These are phyloP conservation scores for Amblyjoppa fuscipennis DNA, from an alignment of 2,888 invertebrate species.

Conservation along the genomic window DNA sequence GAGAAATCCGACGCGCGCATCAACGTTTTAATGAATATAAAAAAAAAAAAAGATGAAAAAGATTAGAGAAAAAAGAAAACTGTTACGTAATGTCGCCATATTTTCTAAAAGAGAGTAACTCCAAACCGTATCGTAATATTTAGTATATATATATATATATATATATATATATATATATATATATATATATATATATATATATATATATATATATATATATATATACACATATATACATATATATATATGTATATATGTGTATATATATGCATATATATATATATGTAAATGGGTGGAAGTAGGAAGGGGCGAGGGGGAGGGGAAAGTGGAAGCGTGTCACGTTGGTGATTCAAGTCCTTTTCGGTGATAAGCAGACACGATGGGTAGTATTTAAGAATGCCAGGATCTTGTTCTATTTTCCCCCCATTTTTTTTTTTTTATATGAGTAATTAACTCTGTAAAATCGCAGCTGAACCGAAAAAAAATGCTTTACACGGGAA, in stretches of 20 bases:
- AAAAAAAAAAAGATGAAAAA: not conserved
- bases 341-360: slow-evolving; percentile 13
- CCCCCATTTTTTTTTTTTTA: not conserved
- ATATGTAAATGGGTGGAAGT: slow-evolving; percentile 37
- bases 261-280: slow-evolving; percentile 32
- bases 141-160: slow-evolving; percentile 58
- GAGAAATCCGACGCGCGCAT: slow-evolving; percentile 16
- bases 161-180: slow-evolving; percentile 27
- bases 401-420: slow-evolving; percentile 10
- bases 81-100: slow-evolving; percentile 69
- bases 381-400: slow-evolving; percentile 33
- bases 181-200: slow-evolving; percentile 31
- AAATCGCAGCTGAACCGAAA: slow-evolving; percentile 18
- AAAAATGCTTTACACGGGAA: not conserved
- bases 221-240: slow-evolving; percentile 37
- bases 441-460: not conserved
- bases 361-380: slow-evolving; percentile 29
- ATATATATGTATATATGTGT: no score
- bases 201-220: slow-evolving; percentile 56
- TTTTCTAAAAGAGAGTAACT: slow-evolving; percentile 65
- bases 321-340: slow-evolving; percentile 16
- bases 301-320: not conserved
- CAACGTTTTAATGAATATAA: slow-evolving; percentile 15
- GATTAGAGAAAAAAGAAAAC: not conserved
- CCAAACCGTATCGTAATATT: slow-evolving; percentile 65